Evolutionary conservation across 2,797 vertebrate species (phyloP).

Genomic region (Phoeniculus purpureus): DNA sequence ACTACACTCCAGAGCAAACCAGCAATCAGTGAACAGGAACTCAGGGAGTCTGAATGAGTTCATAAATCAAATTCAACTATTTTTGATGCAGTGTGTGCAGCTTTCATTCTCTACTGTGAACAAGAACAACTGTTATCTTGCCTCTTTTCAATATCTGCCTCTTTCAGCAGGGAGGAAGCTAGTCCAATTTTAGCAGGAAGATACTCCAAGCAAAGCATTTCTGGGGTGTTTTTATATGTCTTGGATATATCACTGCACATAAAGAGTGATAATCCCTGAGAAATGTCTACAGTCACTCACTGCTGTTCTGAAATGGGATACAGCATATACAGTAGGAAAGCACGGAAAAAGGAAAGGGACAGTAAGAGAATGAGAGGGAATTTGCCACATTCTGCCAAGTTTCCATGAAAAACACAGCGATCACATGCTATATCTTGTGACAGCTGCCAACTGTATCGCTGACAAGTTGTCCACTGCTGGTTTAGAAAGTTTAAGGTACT

Average conservation of each 20-base stretch:
- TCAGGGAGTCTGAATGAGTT: background rate
- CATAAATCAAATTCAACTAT: background rate
- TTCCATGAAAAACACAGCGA: background rate
- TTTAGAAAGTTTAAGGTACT: background rate
- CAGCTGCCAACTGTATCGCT: background rate
- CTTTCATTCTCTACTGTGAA: background rate
- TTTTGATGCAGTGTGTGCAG: background rate
- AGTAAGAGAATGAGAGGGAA: background rate
- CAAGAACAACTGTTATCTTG: background rate
- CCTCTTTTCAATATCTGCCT: background rate
- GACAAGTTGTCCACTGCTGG: background rate
- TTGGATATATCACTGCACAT: background rate
- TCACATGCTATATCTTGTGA: background rate
- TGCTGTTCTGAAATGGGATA: constrained; percentile 35
- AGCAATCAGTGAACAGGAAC: constrained; percentile 11
- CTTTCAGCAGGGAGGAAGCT: constrained; percentile 19
- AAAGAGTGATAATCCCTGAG: constrained; percentile 28
- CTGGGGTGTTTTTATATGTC: background rate
- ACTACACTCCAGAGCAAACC: background rate
- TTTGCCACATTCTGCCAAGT: constrained; percentile 13
- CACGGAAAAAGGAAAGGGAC: background rate
- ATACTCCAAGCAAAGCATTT: constrained; percentile 20
- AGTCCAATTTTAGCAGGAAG: constrained; percentile 43
- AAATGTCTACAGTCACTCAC: constrained; percentile 51
- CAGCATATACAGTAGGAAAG: background rate